phyloP scores from a whole-genome alignment of 2,888 invertebrate species.

The Theodoxus fluviatilis region DNA sequence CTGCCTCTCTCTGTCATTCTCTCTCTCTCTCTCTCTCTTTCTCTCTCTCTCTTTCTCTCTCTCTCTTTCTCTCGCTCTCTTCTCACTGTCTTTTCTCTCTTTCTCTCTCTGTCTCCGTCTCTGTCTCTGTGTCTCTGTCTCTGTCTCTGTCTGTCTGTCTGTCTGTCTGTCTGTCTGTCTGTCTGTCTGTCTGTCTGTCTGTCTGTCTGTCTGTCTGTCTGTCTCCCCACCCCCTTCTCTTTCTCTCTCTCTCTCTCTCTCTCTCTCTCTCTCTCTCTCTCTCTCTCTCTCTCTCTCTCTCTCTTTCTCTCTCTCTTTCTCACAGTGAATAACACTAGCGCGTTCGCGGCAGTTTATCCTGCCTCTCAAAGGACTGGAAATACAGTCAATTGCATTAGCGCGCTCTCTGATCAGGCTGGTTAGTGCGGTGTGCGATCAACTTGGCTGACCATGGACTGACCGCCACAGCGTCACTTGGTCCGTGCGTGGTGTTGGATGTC shows the following conservation, averaged over 20 bases:
- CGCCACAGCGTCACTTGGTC: too few relatives aligned
- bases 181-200: constrained; percentile 18
- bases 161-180: constrained; percentile 15
- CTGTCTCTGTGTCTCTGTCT: constrained; percentile 9
- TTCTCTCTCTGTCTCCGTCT: constrained; percentile 21
- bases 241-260: not conserved
- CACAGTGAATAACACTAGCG: too few relatives aligned
- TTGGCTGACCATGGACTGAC: too few relatives aligned
- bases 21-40: not conserved
- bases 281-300: not conserved
- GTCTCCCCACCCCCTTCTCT: not conserved
- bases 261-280: not conserved
- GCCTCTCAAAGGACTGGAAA: too few relatives aligned
- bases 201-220: not conserved
- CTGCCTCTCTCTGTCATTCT: not conserved
- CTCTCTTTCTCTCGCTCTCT: not conserved
- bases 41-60: not conserved
- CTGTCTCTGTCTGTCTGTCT: constrained; percentile 12
- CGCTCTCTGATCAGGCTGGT: too few relatives aligned
- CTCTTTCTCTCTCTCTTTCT: not conserved
- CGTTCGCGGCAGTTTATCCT: too few relatives aligned
- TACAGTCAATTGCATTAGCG: too few relatives aligned
- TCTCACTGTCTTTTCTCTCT: constrained; percentile 7
- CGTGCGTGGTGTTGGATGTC: too few relatives aligned
- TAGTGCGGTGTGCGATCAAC: too few relatives aligned